A percentile compares a stretch with the other conserved stretches of the same genome.
Evolutionary conservation across 2,888 invertebrate genomes (phyloP).

Genomic region (Apodemia duryi): DNA sequence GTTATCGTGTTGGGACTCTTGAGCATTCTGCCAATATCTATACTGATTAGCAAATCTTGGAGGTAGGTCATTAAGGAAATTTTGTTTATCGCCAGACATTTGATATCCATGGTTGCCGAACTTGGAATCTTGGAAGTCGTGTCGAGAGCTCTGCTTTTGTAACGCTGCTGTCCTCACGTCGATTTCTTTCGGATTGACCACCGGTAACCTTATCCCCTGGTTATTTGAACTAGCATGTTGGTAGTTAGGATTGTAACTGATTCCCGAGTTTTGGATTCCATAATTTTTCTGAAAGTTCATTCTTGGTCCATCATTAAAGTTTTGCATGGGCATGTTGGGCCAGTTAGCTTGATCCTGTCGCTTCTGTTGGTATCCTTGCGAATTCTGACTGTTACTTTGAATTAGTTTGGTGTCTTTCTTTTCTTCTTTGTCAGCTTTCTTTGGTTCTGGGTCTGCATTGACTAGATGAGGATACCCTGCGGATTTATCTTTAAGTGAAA

Average conservation of each 20-base stretch:
- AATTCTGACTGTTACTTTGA: constrained; percentile 43
- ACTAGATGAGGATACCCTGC: constrained; percentile 74
- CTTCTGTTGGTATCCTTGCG: constrained; percentile 45
- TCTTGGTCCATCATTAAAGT: constrained; percentile 43
- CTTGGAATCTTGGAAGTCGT: constrained; percentile 63
- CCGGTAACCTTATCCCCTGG: constrained; percentile 60
- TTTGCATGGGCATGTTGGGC: constrained; percentile 37
- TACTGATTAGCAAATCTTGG: constrained; percentile 72
- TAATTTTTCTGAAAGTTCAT: constrained; percentile 59
- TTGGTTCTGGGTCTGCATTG: constrained; percentile 60
- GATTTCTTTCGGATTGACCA: constrained; percentile 74
- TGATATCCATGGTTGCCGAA: constrained; percentile 57
- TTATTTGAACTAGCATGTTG: constrained; percentile 38
- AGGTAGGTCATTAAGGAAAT: constrained; percentile 66
- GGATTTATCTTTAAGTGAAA: constrained; percentile 74
- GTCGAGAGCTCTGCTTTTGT: constrained; percentile 66
- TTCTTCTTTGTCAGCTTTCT: constrained; percentile 56
- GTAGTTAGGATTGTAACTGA: constrained; percentile 54
- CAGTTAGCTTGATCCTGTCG: constrained; percentile 37
- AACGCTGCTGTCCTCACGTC: constrained; percentile 71
- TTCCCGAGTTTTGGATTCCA: constrained; percentile 50
- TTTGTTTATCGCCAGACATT: constrained; percentile 65
- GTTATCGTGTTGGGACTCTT: constrained; percentile 60
- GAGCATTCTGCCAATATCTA: constrained; percentile 63
- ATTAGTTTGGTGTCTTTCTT: constrained; percentile 52